Evolutionary conservation across 2,888 invertebrate species (phyloP).

Genomic region (Drosophila picticornis): DNA sequence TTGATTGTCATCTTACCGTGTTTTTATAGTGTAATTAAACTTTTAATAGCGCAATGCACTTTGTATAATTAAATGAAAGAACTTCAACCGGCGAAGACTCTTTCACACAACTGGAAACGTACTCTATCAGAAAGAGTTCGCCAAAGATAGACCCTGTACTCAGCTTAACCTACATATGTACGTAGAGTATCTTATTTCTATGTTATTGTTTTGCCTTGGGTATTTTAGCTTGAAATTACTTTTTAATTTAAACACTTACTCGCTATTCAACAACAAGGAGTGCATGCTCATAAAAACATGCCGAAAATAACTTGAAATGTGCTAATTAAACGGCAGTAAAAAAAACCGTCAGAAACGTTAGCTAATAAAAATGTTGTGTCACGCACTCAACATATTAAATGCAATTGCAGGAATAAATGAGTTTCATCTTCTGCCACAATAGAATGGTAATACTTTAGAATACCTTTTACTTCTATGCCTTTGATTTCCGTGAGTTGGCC

Average conservation of each 20-base stretch:
- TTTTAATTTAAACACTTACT: neutral
- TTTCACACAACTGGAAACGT: neutral
- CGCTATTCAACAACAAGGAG: neutral
- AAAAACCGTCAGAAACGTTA: slow-evolving; percentile 61
- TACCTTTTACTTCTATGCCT: slow-evolving; percentile 19
- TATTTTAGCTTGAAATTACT: neutral
- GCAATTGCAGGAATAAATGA: slow-evolving; percentile 26
- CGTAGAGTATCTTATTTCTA: neutral
- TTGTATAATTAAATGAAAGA: slow-evolving; percentile 14
- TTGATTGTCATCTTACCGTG: slow-evolving; percentile 2
- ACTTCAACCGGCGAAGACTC: neutral
- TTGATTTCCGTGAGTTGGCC: slow-evolving; percentile 19
- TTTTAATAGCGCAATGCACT: slow-evolving; percentile 13
- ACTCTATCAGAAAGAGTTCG: neutral
- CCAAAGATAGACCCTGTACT: neutral
- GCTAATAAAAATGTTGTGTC: slow-evolving; percentile 32
- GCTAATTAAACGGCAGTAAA: slow-evolving; percentile 65
- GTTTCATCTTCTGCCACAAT: slow-evolving; percentile 10
- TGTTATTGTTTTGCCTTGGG: neutral
- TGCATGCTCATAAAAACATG: slow-evolving; percentile 30
- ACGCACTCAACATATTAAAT: slow-evolving; percentile 26
- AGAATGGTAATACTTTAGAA: neutral
- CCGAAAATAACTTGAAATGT: slow-evolving; percentile 54
- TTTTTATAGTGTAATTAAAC: slow-evolving; percentile 22
- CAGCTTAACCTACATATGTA: neutral